Evolutionary conservation across 92 coral and sea anemone genomes (phyloP), one percentile per base, ranked within the genome.

Genomic region (Phenganax marumi): DNA sequence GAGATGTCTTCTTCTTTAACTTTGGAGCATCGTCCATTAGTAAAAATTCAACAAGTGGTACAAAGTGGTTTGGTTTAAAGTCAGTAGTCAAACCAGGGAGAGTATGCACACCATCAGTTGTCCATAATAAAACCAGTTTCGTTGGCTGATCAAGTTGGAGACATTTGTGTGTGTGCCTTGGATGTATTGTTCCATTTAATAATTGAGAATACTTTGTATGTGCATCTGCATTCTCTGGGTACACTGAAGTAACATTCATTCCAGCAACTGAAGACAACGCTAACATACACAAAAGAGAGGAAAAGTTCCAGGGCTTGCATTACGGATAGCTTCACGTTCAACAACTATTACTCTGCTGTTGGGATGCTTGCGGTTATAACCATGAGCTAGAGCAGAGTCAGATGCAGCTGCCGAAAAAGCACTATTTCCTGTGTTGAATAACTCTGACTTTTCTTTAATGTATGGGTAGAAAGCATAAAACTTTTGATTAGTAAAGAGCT

Each of bases 361-460:
- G 72, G 72, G 72, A 26, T 65, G 6, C 25, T 65, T 65, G 26
- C 3, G 72, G 25, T 55, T 22, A 65, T 65, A 65, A 26, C 72
- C 72, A 65, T 65, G 26, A 16, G n/a, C 72, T 19, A 65, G 72
- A 23, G 72, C 72, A 12, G 72, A 65, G 46, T 65, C 72, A 65
- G 72, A 65, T 65, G 72, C 72, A 12, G 72, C 25, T 65, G 72
- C 72, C 13, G 72, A 65, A 65, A 65, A 65, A 19, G 26, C 72
- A 65, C 26, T 65, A 65, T 65, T 65, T 21, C 7, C 63, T 56
- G 63, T 14, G 3, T 56, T 56, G 22, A 0, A 56, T 14, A 56
- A 56, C n/a, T 56, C n/a, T 56, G 63, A 14, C 63, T 56, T 56
- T 8, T 56, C 63, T 0, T 56, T 56, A 56, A 56, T 56, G 7